Base-by-base conservation (phyloP, 2,113 vertebrate species). In the Silurus glanis region DNA sequence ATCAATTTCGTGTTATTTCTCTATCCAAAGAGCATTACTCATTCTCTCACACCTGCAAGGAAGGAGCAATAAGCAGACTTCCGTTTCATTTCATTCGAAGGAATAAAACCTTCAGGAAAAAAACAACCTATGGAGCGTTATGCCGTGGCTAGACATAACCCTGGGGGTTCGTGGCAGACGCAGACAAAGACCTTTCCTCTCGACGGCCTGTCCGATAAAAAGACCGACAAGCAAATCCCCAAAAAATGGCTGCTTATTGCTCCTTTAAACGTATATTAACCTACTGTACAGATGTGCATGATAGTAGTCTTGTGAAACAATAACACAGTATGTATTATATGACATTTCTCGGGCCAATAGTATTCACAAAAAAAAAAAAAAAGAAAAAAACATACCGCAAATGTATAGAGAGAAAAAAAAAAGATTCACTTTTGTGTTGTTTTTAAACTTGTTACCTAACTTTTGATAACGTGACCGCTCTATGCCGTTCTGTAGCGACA, bases 231-330 rank as follows among this genome's bases (percentile, higher is more conserved):
- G 61, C 84, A 71, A 80, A 80, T 47, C 49, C 37, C 19, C 37
- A n/a, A 69, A 67, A 58, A 58, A 25, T 17, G 23, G 12, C 80
- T 78, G 80, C 86, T 78, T 87, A 83, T 83, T 87, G 80, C 71
- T 87, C 86, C 86, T 87, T 83, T 83, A 87, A 12, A 83, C 59
- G 80, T 92, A 90, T 90, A 87, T 89, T 90, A 88, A 58, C 87
- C 85, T 90, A 67, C 91, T 91, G 89, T 90, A 89, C 86, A 90
- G 90, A 93, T 83, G 90, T 91, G 92, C 93, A 93, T 95, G 89
- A 88, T 82, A 74, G 82, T 90, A 89, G 88, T 87, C 85, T 90
- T 88, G 94, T 91, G 84, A 89, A 92, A 88, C 81, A 83, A 92
- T 83, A 88, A 87, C 85, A 83, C 53, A 80, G 82, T 89, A 87